These are phyloP conservation scores for Heliconius hewitsoni DNA, from an alignment of 1,140 invertebrate species.

Conservation along the genomic window DNA sequence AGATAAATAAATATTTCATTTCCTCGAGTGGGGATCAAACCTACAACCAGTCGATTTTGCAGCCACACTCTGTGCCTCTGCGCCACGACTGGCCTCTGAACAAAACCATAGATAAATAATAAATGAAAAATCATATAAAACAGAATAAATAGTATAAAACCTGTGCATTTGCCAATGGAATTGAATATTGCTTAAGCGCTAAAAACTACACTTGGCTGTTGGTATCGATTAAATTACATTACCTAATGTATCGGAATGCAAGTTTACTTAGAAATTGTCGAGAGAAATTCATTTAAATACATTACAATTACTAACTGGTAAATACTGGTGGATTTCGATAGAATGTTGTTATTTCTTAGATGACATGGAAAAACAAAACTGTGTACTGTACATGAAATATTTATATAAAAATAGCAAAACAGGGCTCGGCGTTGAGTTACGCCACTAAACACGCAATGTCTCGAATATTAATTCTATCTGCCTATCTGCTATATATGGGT, in stretches of 20 bases:
- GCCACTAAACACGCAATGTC: too few species aligned
- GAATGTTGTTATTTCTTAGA: background rate
- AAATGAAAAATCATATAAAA: background rate
- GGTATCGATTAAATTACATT: background rate
- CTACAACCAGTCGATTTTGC: too few species aligned
- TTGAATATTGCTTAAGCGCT: slow-evolving; percentile 7
- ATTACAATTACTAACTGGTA: background rate
- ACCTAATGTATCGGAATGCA: background rate
- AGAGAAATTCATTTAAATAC: slow-evolving; percentile 4
- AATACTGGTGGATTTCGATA: background rate
- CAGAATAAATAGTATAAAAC: background rate
- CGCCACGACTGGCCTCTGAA: too few species aligned
- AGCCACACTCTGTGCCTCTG: too few species aligned
- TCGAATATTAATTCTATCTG: too few species aligned
- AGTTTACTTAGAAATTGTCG: slow-evolving; percentile 1
- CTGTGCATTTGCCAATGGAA: background rate
- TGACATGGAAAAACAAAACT: too few species aligned
- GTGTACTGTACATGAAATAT: too few species aligned
- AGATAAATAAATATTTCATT: too few species aligned
- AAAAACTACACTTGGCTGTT: slow-evolving; percentile 4
- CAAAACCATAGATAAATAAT: background rate
- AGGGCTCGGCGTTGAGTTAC: too few species aligned
- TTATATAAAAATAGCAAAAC: too few species aligned
- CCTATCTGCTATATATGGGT: too few species aligned
- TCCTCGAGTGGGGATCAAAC: too few species aligned